Evolutionary conservation across 1,140 invertebrate genomes (phyloP), one percentile per base, ranked within the genome.

Genomic region (Scaptomyza graminum): DNA sequence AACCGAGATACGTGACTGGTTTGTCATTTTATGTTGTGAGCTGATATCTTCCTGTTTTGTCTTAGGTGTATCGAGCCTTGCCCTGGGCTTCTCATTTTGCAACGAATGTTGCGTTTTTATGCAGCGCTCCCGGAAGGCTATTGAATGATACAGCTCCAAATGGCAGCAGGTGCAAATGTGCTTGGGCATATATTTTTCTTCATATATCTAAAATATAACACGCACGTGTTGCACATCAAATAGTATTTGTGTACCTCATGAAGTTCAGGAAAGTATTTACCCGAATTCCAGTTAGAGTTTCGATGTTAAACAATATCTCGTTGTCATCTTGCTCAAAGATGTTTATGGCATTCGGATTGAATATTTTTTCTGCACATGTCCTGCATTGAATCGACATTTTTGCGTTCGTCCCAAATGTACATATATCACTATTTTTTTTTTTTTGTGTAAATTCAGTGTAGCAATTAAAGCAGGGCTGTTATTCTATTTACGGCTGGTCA

Each of bases 161-260:
- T 67, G 44, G 28, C 79, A 83, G 18, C 49, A 61, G 8, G 46
- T 50, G 37, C 79, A 83, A 44, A 83, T 83, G 5, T 83, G 60
- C 13, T 60, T 50, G 0, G 79, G 71, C 15, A 75, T 31, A 44
- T 64, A n/a, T 2, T 50, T 18, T 3, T 49, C 44, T 0, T 77
- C 52, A 6, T 13, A 31, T 50, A 85, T 39, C 81, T 84, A 18
- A n/a, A 76, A 74, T 31, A 8, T 22, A 12, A 50, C 8, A 37
- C 22, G 25, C n/a, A 34, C n/a, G 16, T 25, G 12, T 15, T 56
- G 5, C 5, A 46, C 49, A 3, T 13, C n/a, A 49, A 31, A n/a
- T n/a, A 41, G 16, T 8, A n/a, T 13, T n/a, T 0, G 5, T 46
- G 12, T 11, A 41, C 7, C 28, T 49, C 37, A 6, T 18, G 9